These are phyloP conservation scores for Antheraea assamensis DNA, from an alignment of 2,888 invertebrate species.

Conservation along the genomic window DNA sequence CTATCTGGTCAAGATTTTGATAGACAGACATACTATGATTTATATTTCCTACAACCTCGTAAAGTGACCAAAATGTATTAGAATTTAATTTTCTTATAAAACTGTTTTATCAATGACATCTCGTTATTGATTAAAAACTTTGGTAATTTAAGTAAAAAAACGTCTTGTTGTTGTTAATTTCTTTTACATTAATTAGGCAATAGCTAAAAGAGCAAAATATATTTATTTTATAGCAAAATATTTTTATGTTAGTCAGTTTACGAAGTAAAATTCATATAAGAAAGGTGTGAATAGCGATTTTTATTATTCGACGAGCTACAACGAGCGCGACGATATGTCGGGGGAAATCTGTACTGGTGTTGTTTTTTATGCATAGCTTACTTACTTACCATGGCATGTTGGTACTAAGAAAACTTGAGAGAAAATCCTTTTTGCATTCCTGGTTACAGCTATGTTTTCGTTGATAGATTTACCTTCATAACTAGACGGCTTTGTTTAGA, in stretches of 20 bases:
- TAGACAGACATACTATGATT: not conserved
- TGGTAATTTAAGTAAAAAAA: not conserved
- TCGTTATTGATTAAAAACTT: not conserved
- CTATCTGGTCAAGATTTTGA: not conserved
- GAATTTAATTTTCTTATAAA: not conserved
- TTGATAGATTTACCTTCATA: not conserved
- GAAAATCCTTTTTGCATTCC: not conserved
- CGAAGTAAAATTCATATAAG: not conserved
- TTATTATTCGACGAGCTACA: not conserved
- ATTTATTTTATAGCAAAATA: too few relatives aligned
- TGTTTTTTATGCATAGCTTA: too few relatives aligned
- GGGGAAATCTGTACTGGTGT: not conserved
- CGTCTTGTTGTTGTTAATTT: not conserved
- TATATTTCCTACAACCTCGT: not conserved
- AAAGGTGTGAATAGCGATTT: not conserved
- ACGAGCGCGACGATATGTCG: not conserved
- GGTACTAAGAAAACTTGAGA: not conserved
- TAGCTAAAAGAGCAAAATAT: not conserved
- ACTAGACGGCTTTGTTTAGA: not conserved
- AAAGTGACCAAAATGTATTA: not conserved
- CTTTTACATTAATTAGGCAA: not conserved
- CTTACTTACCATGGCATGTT: too few relatives aligned
- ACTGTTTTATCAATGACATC: not conserved
- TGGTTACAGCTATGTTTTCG: not conserved
- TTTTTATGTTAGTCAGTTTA: not conserved